Base-by-base conservation (phyloP, 2,797 vertebrate species). In the Sternarchorhynchus goeldii region DNA sequence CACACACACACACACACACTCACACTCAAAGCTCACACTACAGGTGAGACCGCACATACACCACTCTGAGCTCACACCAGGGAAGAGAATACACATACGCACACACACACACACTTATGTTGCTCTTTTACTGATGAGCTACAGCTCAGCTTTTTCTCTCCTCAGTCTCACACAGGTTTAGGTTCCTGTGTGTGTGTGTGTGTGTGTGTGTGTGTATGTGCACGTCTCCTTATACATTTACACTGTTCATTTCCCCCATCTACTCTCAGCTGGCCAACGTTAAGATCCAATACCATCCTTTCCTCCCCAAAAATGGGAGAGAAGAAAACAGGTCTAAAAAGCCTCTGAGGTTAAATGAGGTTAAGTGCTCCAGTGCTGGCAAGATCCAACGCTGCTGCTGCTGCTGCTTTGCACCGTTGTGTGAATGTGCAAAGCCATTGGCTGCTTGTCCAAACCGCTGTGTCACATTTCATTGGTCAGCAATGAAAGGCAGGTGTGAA, bases 181-280 rank as follows among this genome's bases (percentile, higher is more conserved):
- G 14, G 36, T 21, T 66, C 14, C 36, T 45, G n/a, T 21, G 45
- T 0, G 25, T 25, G 12, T 50, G 45, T 55, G 34, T 29, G 39
- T 50, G 20, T 50, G 6, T 68, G 63, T 66, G 34, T 66, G 32
- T 66, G 18, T 41, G n/a, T 66, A 2, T 39, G 17, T 65, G 18
- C 39, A 34, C 39, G 63, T 65, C 32, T 66, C 34, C n/a, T 18
- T 31, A 36, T 41, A 34, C 39, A 39, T 45, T 57, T 58, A 29
- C 18, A 36, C 31, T 59, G 18, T 59, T 76, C 34, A 36, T 36
- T 0, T 50, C 45, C 45, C 45, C 45, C 14, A 12, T 25, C 20
- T 68, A 55, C 20, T 18, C 66, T 60, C 75, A 76, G 75, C 59
- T 76, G 75, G 75, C 32, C 75, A 59, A n/a, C n/a, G 41, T 57